phyloP scores from a whole-genome alignment of 37 sponge, comb jelly and placozoan genomes.

The Hormiphora californensis region DNA sequence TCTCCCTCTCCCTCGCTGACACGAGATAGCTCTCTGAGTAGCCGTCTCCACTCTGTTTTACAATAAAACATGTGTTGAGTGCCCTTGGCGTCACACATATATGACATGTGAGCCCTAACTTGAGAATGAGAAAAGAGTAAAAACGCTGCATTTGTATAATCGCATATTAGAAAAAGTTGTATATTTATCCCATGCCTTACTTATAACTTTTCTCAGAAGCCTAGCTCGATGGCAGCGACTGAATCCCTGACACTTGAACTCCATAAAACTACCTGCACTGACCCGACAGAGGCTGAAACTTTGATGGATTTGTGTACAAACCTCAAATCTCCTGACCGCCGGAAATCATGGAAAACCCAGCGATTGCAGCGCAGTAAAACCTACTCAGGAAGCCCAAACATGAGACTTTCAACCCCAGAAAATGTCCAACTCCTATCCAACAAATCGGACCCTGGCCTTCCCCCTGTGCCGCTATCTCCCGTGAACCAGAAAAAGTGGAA shows the following conservation, averaged over 20 bases:
- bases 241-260: neutral
- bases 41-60: too few relatives aligned
- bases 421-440: neutral
- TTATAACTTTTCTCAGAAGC: too few relatives aligned
- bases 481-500: constrained; percentile 45
- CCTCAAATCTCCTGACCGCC: constrained; percentile 33
- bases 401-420: neutral
- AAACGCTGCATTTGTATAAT: too few relatives aligned
- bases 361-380: neutral
- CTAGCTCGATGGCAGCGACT: too few relatives aligned
- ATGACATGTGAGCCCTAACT: too few relatives aligned
- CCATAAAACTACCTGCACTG: neutral
- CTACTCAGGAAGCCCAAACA: constrained; percentile 33
- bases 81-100: too few relatives aligned
- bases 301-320: neutral
- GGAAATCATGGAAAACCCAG: neutral
- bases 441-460: neutral
- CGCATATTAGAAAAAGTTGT: too few relatives aligned
- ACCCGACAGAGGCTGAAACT: neutral
- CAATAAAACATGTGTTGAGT: too few relatives aligned
- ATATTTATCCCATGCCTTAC: too few relatives aligned
- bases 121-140: too few relatives aligned
- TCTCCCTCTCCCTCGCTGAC: too few relatives aligned
- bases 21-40: too few relatives aligned
- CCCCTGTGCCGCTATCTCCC: constrained; percentile 25